Evolutionary conservation across 2,888 invertebrate genomes (phyloP), one percentile per base, ranked within the genome.

Genomic region (Patella ulyssiponensis): DNA sequence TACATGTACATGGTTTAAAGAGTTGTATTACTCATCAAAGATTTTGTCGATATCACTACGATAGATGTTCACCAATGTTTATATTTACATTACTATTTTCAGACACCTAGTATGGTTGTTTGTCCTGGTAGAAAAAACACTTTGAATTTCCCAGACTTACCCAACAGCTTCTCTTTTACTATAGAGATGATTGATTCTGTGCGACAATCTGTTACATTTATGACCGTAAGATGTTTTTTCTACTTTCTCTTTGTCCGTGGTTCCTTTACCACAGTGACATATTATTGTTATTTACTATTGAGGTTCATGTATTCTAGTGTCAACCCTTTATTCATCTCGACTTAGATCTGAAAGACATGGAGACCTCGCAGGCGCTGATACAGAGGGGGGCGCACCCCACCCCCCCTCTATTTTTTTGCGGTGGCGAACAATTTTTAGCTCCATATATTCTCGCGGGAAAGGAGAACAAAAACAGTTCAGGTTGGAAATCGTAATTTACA

Each of bases 31-130:
- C 7, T 64, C 20, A 9, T 64, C n/a, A 64, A 64, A n/a, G 12
- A 64, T 64, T 23, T 64, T 20, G 64, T 64, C 20, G n/a, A 20
- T 12, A 23, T 9, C 44, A 44, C 44, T 44, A 44, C 44, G 44
- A 44, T 44, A 44, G 44, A 44, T 20, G 64, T 64, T 23, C 7
- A 7, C n/a, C 7, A 64, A 12, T 64, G n/a, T n/a, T 12, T 64
- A 64, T 27, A 56, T 53, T n/a, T 44, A 44, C 9, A 44, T 9
- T 9, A 44, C 44, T 44, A 7, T 27, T 80, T 78, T 3, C 79
- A 86, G 87, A 85, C 85, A 1, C 85, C 86, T 11, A 75, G 75
- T 14, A 83, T 83, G 17, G 77, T 82, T 0, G 78, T 78, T 17
- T 87, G 87, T 64, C 83, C 82, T 0, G 75, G 80, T 15, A 58